Conservation (phyloP, 2,888 invertebrate genomes). For the Clivina fossor region DNA sequence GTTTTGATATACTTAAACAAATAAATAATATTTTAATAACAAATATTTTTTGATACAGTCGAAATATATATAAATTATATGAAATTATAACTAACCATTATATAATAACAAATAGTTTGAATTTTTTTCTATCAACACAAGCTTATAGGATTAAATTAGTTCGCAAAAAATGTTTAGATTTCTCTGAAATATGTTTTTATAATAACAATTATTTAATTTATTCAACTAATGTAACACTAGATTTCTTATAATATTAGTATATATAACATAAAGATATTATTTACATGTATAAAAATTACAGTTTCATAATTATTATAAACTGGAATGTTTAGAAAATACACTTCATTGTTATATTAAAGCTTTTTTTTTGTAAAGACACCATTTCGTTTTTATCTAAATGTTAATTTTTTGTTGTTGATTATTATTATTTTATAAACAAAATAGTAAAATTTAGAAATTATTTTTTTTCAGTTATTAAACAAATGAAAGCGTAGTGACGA, state of each 20-base stretch:
- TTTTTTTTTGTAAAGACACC: background rate
- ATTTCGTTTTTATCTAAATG: too few relatives aligned
- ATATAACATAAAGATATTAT: constrained; percentile 9
- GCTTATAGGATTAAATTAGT: too few relatives aligned
- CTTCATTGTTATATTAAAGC: constrained; percentile 8
- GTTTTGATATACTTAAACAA: background rate
- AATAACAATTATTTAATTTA: too few relatives aligned
- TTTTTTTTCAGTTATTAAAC: constrained; percentile 1
- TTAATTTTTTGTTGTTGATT: background rate
- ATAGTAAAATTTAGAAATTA: constrained; percentile 2
- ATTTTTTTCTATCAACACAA: too few relatives aligned
- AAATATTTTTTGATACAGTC: background rate
- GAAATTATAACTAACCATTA: too few relatives aligned
- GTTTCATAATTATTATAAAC: too few relatives aligned
- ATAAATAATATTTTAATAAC: background rate
- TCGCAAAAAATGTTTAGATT: too few relatives aligned
- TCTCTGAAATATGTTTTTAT: too few relatives aligned
- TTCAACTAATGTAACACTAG: background rate
- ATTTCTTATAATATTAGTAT: constrained; percentile 4
- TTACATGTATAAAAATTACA: constrained; percentile 7
- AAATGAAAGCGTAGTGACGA: constrained; percentile 14
- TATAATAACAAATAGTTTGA: too few relatives aligned
- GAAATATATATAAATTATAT: too few relatives aligned
- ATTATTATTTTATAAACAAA: background rate
- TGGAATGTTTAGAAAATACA: background rate